Conservation (phyloP, 2,888 invertebrate genomes). For the Drosophila infuscata region DNA sequence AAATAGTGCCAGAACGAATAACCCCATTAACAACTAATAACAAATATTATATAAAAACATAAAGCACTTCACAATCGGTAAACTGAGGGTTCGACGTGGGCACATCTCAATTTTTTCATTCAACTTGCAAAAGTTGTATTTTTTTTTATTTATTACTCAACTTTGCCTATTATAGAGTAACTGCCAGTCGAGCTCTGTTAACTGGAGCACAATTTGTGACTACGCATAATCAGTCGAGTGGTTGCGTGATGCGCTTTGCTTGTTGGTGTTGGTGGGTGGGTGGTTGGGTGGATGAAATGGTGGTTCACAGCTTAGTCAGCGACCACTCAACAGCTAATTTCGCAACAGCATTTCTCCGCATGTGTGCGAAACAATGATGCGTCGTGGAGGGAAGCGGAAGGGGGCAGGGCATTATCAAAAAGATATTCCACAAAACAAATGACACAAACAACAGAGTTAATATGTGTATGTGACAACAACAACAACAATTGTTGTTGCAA, state of each 20-base stretch:
- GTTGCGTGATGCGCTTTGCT: slow-evolving; percentile 6
- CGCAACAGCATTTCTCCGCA: slow-evolving; percentile 26
- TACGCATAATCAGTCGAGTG: slow-evolving; percentile 40
- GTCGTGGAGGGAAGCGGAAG: slow-evolving; percentile 12
- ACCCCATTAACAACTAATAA: not conserved
- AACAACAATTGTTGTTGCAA: slow-evolving; percentile 25
- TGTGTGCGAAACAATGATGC: slow-evolving; percentile 30
- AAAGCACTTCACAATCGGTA: not conserved
- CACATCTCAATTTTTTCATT: not conserved
- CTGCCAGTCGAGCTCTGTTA: not conserved
- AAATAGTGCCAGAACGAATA: not conserved
- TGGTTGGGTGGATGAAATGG: not conserved
- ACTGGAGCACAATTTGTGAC: not conserved
- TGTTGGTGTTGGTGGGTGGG: slow-evolving; percentile 5
- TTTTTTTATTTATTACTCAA: no score
- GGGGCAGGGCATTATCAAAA: not conserved
- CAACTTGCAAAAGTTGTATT: not conserved
- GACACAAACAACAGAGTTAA: not conserved
- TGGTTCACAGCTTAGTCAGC: slow-evolving; percentile 40
- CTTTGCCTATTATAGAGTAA: not conserved
- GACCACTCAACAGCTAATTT: slow-evolving; percentile 23
- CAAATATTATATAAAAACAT: not conserved
- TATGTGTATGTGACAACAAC: slow-evolving; percentile 3
- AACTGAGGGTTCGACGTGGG: not conserved
- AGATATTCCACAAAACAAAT: slow-evolving; percentile 32